Evolutionary conservation across 2,797 vertebrate genomes (phyloP).

Genomic region (Eidolon dupreanum): DNA sequence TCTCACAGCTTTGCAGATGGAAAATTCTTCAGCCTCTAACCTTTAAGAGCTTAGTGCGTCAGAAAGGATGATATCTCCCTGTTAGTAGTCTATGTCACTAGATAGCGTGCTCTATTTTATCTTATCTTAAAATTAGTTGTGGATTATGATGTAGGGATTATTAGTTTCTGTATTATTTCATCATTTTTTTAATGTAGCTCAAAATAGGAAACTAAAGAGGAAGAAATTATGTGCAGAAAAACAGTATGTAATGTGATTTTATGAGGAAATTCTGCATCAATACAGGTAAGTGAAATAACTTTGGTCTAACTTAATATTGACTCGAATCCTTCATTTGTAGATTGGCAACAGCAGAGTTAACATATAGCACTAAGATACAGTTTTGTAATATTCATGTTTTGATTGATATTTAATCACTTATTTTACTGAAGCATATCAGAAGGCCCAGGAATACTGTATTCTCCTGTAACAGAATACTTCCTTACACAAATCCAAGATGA

Average conservation of each 20-base stretch:
- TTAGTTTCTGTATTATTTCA: background rate
- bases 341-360: conserved; percentile 15
- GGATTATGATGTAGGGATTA: background rate
- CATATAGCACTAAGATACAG: background rate
- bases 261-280: background rate
- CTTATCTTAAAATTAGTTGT: conserved; percentile 35
- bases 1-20: background rate
- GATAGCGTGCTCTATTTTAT: conserved; percentile 9
- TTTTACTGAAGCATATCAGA: conserved; percentile 13
- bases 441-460: background rate
- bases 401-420: background rate
- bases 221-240: background rate
- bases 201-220: conserved; percentile 22
- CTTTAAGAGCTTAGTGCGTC: background rate
- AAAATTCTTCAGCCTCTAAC: conserved; percentile 40
- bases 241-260: background rate
- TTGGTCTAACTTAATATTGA: background rate
- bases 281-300: background rate
- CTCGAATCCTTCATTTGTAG: background rate
- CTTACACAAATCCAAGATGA: conserved; percentile 33
- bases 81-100: background rate
- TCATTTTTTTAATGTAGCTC: background rate
- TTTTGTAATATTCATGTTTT: background rate
- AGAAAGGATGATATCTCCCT: conserved; percentile 8
- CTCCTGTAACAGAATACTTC: background rate